Conservation (phyloP, 2,797 vertebrate genomes). For the Cygnus olor region DNA sequence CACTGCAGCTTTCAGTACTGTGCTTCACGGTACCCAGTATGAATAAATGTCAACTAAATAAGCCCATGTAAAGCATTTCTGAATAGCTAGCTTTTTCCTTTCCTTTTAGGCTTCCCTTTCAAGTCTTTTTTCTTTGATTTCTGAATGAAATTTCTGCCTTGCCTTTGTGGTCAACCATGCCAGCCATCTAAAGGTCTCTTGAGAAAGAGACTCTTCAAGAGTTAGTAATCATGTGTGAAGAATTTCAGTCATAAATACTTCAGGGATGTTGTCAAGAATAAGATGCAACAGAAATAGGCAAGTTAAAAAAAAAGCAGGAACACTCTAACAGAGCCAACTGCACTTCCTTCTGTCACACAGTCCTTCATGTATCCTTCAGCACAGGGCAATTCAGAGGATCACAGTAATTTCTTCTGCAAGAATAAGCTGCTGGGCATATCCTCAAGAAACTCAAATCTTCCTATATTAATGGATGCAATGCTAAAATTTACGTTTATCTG, state of each 20-base stretch:
- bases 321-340: not conserved
- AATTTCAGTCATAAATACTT: constrained; percentile 62
- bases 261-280: constrained; percentile 52
- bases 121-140: constrained; percentile 54
- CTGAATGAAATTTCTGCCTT: constrained; percentile 60
- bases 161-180: constrained; percentile 35
- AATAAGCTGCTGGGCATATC: not conserved
- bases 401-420: not conserved
- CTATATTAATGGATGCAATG: not conserved
- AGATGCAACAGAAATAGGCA: constrained; percentile 39
- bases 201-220: constrained; percentile 28
- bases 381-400: not conserved
- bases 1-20: not conserved
- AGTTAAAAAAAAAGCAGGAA: not conserved
- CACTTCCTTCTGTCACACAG: not conserved
- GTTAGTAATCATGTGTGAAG: constrained; percentile 46
- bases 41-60: constrained; percentile 27
- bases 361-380: not conserved
- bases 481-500: not conserved
- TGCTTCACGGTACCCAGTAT: not conserved
- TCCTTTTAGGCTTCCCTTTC: constrained; percentile 35
- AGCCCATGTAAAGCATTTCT: not conserved
- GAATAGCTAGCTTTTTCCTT: not conserved
- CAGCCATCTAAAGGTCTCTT: constrained; percentile 18
- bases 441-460: not conserved